Evolutionary conservation across 2,797 vertebrate genomes (phyloP).

Genomic region (Hirundo rustica): DNA sequence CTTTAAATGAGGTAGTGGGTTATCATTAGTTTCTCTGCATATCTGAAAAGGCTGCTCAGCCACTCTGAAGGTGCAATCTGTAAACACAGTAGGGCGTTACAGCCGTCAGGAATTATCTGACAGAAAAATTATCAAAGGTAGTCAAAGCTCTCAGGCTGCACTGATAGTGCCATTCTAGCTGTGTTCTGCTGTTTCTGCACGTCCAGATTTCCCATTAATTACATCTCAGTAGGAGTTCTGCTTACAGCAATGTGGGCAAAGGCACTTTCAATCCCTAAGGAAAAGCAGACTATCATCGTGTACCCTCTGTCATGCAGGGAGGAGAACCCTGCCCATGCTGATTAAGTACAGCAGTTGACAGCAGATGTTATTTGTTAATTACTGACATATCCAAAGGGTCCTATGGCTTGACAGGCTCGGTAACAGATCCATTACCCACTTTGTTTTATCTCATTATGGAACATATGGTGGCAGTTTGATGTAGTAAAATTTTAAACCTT

Average conservation of each 20-base stretch:
- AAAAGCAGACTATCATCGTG: not conserved
- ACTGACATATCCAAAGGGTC: constrained; percentile 38
- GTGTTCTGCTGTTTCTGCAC: not conserved
- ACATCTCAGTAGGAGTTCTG: not conserved
- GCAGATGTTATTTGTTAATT: constrained; percentile 60
- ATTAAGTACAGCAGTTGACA: constrained; percentile 41
- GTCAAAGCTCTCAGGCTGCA: not conserved
- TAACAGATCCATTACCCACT: constrained; percentile 12
- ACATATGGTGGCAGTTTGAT: constrained; percentile 5
- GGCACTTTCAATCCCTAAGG: not conserved
- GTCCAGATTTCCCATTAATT: not conserved
- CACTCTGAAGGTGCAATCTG: not conserved
- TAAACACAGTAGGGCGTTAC: not conserved
- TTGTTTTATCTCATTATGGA: not conserved
- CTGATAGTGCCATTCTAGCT: not conserved
- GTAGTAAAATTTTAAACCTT: not conserved
- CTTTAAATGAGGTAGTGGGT: not conserved
- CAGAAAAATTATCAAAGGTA: not conserved
- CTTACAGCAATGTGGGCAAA: not conserved
- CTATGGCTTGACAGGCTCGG: not conserved
- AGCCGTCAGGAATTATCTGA: not conserved
- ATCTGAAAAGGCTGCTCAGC: not conserved
- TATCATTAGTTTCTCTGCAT: not conserved
- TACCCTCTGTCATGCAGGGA: not conserved
- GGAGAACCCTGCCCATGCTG: not conserved